Evolutionary conservation across 1,140 invertebrate genomes (phyloP).

Genomic region (Rhyzopertha dominica): DNA sequence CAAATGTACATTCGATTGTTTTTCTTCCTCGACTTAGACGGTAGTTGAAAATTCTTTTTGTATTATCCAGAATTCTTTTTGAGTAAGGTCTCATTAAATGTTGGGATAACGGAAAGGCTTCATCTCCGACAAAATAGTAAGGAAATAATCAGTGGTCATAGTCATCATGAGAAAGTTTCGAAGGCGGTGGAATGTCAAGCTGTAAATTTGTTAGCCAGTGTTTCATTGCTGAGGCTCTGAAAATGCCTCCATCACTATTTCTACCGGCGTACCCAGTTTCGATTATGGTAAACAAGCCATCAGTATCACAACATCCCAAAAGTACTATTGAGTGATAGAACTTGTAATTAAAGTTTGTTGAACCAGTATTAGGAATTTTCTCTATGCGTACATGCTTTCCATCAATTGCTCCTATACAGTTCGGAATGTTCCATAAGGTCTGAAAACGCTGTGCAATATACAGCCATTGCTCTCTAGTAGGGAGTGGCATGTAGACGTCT

Average conservation of each 20-base stretch:
- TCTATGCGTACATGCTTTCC: slow-evolving; percentile 10
- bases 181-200: slow-evolving; percentile 10
- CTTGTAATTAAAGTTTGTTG: slow-evolving; percentile 19
- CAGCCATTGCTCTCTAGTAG: slow-evolving; percentile 4
- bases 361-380: slow-evolving; percentile 15
- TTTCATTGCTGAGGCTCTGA: slow-evolving; percentile 14
- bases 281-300: slow-evolving; percentile 17
- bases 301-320: slow-evolving; percentile 15
- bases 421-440: slow-evolving; percentile 2
- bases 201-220: slow-evolving; percentile 5
- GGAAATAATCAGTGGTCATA: slow-evolving; percentile 2
- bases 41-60: slow-evolving; percentile 40
- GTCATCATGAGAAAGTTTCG: slow-evolving; percentile 4
- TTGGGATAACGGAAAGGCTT: slow-evolving; percentile 33
- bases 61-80: slow-evolving; percentile 21
- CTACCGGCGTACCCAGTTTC: slow-evolving; percentile 20
- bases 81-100: slow-evolving; percentile 37
- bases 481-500: slow-evolving; percentile 8
- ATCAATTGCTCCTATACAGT: neutral
- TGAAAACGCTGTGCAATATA: slow-evolving; percentile 14
- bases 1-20: slow-evolving; percentile 46
- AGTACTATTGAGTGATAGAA: slow-evolving; percentile 10
- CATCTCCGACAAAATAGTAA: slow-evolving; percentile 31
- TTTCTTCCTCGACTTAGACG: slow-evolving; percentile 41
- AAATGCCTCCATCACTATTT: slow-evolving; percentile 19